These are phyloP conservation scores for Habropoda laboriosa DNA, from an alignment of 1,140 invertebrate genomes.

Conservation along the genomic window DNA sequence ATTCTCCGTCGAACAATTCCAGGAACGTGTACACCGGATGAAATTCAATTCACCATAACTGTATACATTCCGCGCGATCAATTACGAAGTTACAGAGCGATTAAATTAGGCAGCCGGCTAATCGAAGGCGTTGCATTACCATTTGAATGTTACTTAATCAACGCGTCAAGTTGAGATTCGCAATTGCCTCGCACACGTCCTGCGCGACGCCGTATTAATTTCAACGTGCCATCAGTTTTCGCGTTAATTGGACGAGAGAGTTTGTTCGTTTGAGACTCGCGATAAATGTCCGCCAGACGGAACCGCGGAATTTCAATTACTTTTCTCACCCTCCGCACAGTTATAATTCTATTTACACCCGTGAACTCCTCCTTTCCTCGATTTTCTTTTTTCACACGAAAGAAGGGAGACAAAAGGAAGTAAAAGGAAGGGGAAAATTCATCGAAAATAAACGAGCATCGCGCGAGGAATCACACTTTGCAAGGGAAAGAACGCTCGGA, in stretches of 20 bases:
- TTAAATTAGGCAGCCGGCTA: slow-evolving; percentile 27
- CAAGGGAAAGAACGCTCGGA: not conserved
- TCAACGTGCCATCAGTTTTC: slow-evolving; percentile 24
- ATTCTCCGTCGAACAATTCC: not conserved
- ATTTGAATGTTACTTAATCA: slow-evolving; percentile 52
- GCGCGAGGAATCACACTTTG: too few species aligned
- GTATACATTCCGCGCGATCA: slow-evolving; percentile 21
- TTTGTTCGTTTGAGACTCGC: not conserved
- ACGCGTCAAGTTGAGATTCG: slow-evolving; percentile 46
- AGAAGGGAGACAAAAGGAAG: too few species aligned
- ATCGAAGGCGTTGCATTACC: slow-evolving; percentile 51
- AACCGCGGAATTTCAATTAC: not conserved
- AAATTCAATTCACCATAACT: slow-evolving; percentile 13
- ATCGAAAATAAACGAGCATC: too few species aligned
- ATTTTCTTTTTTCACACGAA: not conserved
- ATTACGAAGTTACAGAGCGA: not conserved
- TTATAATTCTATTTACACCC: not conserved
- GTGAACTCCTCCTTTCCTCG: not conserved
- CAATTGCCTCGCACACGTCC: slow-evolving; percentile 13
- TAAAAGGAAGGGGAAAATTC: too few species aligned
- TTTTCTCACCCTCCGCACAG: too few species aligned
- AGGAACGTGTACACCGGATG: not conserved
- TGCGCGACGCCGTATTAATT: slow-evolving; percentile 25
- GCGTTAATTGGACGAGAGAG: slow-evolving; percentile 23
- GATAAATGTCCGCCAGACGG: slow-evolving; percentile 8